Base-by-base conservation (phyloP, 2,888 invertebrate genomes). In the Mermis nigrescens region DNA sequence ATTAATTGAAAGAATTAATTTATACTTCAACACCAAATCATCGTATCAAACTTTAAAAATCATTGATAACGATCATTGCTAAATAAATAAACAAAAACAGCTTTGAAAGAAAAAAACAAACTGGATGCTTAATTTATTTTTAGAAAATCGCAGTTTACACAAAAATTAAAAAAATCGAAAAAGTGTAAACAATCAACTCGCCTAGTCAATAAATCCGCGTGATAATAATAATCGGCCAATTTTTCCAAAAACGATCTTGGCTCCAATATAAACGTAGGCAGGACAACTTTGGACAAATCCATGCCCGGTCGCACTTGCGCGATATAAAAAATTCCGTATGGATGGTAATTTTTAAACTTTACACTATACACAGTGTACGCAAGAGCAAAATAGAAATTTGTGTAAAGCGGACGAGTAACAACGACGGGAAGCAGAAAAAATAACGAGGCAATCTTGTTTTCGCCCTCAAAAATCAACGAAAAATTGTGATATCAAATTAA, bases 181-280 rank as follows among this genome's bases (percentile, higher is more conserved):
- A 59, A 58, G 19, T 61, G 28, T 29, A 29, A 38, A 28, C 19
- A 19, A 59, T 57, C 19, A 24, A 59, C 78, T 76, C 75, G 90
- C 90, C 81, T 82, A 31, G 85, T 80, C 57, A 92, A 76, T 63
- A 90, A 80, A 74, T 92, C 89, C 0, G 87, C 86, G 69, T 92
- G 92, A 72, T 89, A 92, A 75, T 92, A 90, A 57, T 86, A 89
- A 74, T 91, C 91, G 0, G 87, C 82, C 1, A 91, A 78, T 75
- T 91, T 91, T 75, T 92, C 91, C 46, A 92, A 78, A 74, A 92
- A 90, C 0, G 90, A 91, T 53, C 91, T 78, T 0, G 91, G 89
- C 72, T 92, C 91, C 65, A 92, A 76, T 60, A 92, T 91, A 73
- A 91, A 91, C 0, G 91, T 91, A 0, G 91, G 91, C 65, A 92